Evolutionary conservation across 2,888 invertebrate genomes (phyloP), one percentile per base, ranked within the genome.

Genomic region (Watsonalla binaria): DNA sequence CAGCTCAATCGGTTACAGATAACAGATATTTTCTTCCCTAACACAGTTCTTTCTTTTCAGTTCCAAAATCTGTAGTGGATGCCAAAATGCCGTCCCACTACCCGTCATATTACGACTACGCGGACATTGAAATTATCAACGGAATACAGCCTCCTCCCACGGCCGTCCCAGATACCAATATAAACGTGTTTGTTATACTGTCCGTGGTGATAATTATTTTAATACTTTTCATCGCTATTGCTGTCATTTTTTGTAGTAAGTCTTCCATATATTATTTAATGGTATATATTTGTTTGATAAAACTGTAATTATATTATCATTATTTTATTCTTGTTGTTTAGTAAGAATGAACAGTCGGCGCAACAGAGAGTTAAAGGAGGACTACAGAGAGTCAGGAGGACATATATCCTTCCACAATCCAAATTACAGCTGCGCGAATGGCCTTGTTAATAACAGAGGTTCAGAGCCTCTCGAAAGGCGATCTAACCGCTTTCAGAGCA

Each of bases 351-450:
- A 61, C 39, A 67, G 68, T 49, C 65, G 72, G 0, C 74, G 71
- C 0, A 65, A 65, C 1, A 73, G 67, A 0, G 87, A 83, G n/a
- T 53, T 81, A 52, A 90, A 90, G 58, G 88, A 90, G 53, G 80
- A 80, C 45, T 88, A 82, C 60, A 70, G 84, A 9, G 89, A 87
- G 35, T 92, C 94, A 15, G 91, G 94, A 63, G 95, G 95, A 47
- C 95, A 96, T 24, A 92, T 96, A 68, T 96, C 96, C 0, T 97
- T 97, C 83, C 95, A 96, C 48, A 97, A 98, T 89, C 97, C 97
- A 5, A 97, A 97, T 79, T 98, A 97, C 65, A 86, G 75, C 62
- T 81, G 83, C 78, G 93, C 93, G 6, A 63, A 66, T 0, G 67
- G 71, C 8, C 49, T 62, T 13, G 57, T 35, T n/a, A 35, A 13